A percentile compares a stretch with the other conserved stretches of the same genome.
phyloP scores from a whole-genome alignment of 2,888 invertebrate genomes.

The Hoplodrina blanda region DNA sequence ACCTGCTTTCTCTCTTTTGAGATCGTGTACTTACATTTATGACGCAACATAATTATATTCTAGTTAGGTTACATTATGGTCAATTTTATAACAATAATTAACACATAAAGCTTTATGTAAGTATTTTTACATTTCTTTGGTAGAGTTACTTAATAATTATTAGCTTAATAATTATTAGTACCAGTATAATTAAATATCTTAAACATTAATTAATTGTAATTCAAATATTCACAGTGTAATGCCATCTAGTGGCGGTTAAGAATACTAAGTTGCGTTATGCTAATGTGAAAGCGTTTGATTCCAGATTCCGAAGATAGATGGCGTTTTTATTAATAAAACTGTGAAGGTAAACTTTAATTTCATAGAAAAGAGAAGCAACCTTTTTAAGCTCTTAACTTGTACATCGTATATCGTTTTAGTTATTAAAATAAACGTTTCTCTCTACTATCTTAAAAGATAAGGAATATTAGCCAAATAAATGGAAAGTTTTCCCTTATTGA shows the following conservation, averaged over 20 bases:
- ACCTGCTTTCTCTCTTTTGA: slow-evolving; percentile 1
- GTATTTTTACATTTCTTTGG: not conserved
- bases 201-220: not conserved
- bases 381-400: not conserved
- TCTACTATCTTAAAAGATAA: not conserved
- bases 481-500: not conserved
- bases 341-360: not conserved
- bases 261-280: too few relatives aligned
- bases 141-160: not conserved
- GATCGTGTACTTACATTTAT: slow-evolving; percentile 18
- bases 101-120: not conserved
- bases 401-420: not conserved
- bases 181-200: slow-evolving; percentile 1
- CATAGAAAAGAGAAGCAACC: too few relatives aligned
- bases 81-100: not conserved
- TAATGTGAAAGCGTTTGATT: not conserved
- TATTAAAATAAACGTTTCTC: not conserved
- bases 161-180: slow-evolving; percentile 3
- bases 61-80: not conserved
- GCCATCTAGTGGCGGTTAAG: not conserved
- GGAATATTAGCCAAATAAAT: not conserved
- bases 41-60: not conserved
- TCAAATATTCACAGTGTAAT: not conserved
- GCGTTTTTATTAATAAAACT: not conserved
- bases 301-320: slow-evolving; percentile 19